Percentiles rank a stretch among this genome's conserved stretches.
Evolutionary conservation across 1,140 invertebrate genomes (phyloP).

Genomic region (Platyscapa corneri): DNA sequence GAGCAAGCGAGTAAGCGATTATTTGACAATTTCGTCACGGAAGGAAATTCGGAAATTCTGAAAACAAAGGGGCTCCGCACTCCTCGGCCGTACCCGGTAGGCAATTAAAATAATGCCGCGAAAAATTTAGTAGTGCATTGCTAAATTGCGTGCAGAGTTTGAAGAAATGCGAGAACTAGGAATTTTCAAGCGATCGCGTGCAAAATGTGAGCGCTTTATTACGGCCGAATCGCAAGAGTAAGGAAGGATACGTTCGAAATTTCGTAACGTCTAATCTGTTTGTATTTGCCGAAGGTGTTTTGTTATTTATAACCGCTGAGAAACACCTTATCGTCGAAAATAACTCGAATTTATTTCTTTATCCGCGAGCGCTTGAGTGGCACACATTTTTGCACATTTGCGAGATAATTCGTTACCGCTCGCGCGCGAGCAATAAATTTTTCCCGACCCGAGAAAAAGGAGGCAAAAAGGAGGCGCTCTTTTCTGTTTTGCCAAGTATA

Average conservation of each 20-base stretch:
- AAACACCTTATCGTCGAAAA: slow-evolving; percentile 1
- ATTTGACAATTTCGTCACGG: no score
- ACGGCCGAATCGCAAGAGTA: not conserved
- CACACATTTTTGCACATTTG: not conserved
- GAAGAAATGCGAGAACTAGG: not conserved
- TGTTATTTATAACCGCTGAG: slow-evolving; percentile 5
- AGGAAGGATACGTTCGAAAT: not conserved
- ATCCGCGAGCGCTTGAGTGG: not conserved
- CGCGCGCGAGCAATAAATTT: not conserved
- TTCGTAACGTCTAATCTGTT: not conserved
- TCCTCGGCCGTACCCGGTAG: no score
- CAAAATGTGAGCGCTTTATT: not conserved
- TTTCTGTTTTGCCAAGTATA: no score
- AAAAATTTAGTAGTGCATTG: no score
- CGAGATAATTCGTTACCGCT: not conserved
- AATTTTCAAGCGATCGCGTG: not conserved
- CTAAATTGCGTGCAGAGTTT: not conserved
- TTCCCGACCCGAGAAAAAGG: not conserved
- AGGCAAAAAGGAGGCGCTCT: no score
- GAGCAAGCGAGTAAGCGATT: no score
- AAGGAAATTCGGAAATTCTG: not conserved
- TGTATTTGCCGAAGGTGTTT: not conserved
- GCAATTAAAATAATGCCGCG: no score
- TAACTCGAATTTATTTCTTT: not conserved
- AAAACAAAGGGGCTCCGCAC: no score